Percentiles rank a stretch among this genome's conserved stretches.
phyloP scores from a whole-genome alignment of 1,140 invertebrate genomes.

The Reticulitermes speratus region DNA sequence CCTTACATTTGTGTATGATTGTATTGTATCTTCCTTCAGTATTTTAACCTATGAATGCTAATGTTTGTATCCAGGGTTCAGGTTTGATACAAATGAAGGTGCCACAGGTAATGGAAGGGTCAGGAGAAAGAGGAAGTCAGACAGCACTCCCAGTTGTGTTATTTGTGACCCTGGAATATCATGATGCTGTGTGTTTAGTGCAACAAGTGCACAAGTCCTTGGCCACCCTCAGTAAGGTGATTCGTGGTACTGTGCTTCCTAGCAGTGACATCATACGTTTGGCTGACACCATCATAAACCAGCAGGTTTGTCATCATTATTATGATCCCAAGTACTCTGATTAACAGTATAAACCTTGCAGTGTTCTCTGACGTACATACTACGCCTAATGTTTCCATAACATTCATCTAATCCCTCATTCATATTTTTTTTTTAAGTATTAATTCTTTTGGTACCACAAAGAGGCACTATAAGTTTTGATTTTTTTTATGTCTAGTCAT shows the following conservation, averaged over 20 bases:
- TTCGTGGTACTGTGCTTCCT: slow-evolving; percentile 57
- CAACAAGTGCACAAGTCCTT: slow-evolving; percentile 58
- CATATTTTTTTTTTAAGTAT: too few species aligned
- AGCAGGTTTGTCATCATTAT: slow-evolving; percentile 50
- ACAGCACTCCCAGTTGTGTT: slow-evolving; percentile 48
- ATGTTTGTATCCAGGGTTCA: slow-evolving; percentile 15
- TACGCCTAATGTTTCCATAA: too few species aligned
- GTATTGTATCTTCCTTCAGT: not conserved
- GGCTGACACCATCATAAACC: slow-evolving; percentile 56
- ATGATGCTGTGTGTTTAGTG: slow-evolving; percentile 51
- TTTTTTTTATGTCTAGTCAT: too few species aligned
- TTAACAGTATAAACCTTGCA: slow-evolving; percentile 9
- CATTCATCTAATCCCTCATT: too few species aligned
- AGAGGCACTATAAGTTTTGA: too few species aligned
- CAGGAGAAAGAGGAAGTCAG: not conserved
- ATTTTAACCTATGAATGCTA: not conserved
- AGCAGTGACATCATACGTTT: slow-evolving; percentile 54
- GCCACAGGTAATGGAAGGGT: not conserved
- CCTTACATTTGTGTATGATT: not conserved
- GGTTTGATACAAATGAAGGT: slow-evolving; percentile 27
- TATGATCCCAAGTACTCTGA: not conserved
- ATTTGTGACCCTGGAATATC: slow-evolving; percentile 59
- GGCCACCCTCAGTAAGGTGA: slow-evolving; percentile 61
- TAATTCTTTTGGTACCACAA: too few species aligned
- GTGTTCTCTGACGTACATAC: too few species aligned